Conservation (phyloP, 2,888 invertebrate genomes). For the Silvanus unidentatus region DNA sequence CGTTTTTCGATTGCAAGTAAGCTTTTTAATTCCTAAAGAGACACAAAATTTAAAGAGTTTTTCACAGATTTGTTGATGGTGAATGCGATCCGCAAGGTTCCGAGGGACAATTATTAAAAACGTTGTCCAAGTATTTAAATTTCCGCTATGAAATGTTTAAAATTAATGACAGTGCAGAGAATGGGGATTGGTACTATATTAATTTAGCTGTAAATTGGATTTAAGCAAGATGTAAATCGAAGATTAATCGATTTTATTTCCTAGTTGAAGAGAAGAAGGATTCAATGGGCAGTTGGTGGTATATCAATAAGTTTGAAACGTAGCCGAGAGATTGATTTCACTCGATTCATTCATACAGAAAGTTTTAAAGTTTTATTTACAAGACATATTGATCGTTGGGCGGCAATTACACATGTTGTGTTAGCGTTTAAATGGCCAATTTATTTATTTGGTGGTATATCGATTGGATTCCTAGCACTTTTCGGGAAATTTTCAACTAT, state of each 20-base stretch:
- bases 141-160: constrained; percentile 15
- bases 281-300: constrained; percentile 21
- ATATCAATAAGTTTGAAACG: constrained; percentile 13
- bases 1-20: constrained; percentile 14
- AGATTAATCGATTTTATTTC: neutral
- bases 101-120: constrained; percentile 10
- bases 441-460: constrained; percentile 1
- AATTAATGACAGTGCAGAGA: constrained; percentile 6
- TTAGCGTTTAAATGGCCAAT: constrained; percentile 7
- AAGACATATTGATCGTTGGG: constrained; percentile 7
- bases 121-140: constrained; percentile 11
- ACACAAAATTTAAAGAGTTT: too few relatives aligned
- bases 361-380: constrained; percentile 9
- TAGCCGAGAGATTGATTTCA: constrained; percentile 13
- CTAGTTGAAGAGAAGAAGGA: constrained; percentile 8
- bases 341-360: constrained; percentile 14
- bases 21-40: neutral
- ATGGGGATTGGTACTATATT: constrained; percentile 15
- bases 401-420: constrained; percentile 5
- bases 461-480: neutral
- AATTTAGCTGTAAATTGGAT: constrained; percentile 14
- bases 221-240: neutral
- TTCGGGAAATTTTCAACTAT: too few relatives aligned
- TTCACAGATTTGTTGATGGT: constrained; percentile 6
- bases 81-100: constrained; percentile 11